phyloP scores from a whole-genome alignment of 1,140 invertebrate genomes.

The Drosophila kikkawai region DNA sequence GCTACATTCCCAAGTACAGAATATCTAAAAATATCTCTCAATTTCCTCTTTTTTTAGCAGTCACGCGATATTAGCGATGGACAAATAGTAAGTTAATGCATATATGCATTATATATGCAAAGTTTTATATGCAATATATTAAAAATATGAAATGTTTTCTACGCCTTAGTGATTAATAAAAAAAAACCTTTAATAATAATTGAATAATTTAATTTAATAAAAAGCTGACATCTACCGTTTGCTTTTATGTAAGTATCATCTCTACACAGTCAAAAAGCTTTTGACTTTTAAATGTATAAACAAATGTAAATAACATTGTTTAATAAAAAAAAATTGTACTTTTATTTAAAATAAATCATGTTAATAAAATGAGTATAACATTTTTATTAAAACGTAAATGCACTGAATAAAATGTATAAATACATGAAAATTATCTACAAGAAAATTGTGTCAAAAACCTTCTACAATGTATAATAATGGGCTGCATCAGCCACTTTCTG shows the following conservation, averaged over 20 bases:
- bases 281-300: background rate
- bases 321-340: too few relatives aligned
- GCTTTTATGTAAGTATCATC: background rate
- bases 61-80: conserved; percentile 49
- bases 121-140: background rate
- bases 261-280: conserved; percentile 4
- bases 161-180: background rate
- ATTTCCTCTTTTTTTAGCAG: conserved; percentile 20
- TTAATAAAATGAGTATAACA: too few relatives aligned
- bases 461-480: background rate
- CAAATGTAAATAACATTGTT: background rate
- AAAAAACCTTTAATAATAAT: background rate
- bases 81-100: background rate
- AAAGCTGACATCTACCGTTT: background rate
- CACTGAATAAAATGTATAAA: background rate
- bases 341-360: too few relatives aligned
- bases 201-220: background rate
- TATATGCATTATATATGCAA: background rate
- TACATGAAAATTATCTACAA: background rate
- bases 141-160: background rate
- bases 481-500: background rate
- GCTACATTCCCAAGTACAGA: conserved; percentile 13
- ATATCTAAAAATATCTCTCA: conserved; percentile 55
- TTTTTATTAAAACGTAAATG: background rate
- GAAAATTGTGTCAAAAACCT: background rate